Evolutionary conservation across 2,113 vertebrate species (phyloP), one percentile per base, ranked within the genome.

Genomic region (Limanda limanda): DNA sequence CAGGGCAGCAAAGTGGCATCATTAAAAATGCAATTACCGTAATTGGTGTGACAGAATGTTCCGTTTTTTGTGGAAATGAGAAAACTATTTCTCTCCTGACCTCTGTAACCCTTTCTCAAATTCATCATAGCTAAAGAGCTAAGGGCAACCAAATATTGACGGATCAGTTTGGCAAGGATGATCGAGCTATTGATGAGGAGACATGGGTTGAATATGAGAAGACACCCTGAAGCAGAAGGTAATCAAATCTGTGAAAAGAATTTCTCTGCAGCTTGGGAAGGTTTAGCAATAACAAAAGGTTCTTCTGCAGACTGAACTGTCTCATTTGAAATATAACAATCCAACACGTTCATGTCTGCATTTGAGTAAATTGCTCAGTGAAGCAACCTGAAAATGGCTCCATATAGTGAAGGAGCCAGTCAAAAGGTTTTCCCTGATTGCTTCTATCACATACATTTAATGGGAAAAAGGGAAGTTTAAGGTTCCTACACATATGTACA

Each of bases 1-100:
- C 57, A 64, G 48, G 37, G 55, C 27, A 71, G 37, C 57, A 83
- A 78, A 79, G 74, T 23, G 1, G 37, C 65, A 74, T 59, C 25
- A 81, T 83, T 64, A 75, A 73, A 85, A 87, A 82, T 3, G 17
- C 24, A 75, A 88, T 86, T 71, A 81, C 61, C 45, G 21, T 83
- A 89, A 86, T 85, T 68, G 79, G 35, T 69, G 45, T 71, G 23
- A 74, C 21, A 72, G 23, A 60, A 67, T 7, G 20, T 40, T 58
- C n/a, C 24, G 56, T 55, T 75, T 78, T 74, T 61, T 71, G 37
- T 72, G 57, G 42, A 67, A 82, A 81, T 47, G 31, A n/a, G 24
- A 40, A 18, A 13, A 9, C 40, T 10, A 42, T 76, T 78, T 83
- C 59, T 45, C 68, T 40, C 24, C 15, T 63, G 68, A 86, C 81